These are phyloP conservation scores for Nomada ruficornis DNA, from an alignment of 2,888 invertebrate species.

Conservation along the genomic window DNA sequence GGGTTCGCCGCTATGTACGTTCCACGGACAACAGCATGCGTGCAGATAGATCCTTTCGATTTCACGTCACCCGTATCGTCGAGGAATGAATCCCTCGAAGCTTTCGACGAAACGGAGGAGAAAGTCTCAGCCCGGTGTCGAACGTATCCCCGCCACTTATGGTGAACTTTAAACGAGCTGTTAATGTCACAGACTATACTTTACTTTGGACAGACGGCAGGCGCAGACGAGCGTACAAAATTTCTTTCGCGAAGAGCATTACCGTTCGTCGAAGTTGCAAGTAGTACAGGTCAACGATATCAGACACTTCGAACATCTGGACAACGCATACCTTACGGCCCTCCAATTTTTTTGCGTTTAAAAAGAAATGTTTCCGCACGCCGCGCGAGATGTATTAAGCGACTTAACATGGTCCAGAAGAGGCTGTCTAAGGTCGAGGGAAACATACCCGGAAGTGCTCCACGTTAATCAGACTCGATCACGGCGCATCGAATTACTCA, in stretches of 20 bases:
- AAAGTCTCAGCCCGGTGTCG: constrained; percentile 44
- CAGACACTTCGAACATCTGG: no score
- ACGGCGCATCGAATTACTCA: neutral
- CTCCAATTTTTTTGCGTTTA: no score
- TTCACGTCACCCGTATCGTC: neutral
- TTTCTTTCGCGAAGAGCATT: no score
- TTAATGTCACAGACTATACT: constrained; percentile 4
- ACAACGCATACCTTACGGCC: no score
- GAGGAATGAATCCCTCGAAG: constrained; percentile 2
- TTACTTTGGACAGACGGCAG: constrained; percentile 18
- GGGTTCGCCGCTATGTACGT: neutral
- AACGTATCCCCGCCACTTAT: constrained; percentile 40
- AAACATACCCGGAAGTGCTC: neutral
- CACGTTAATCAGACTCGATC: neutral
- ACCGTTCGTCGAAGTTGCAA: neutral
- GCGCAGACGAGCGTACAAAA: no score
- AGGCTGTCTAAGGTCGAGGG: neutral
- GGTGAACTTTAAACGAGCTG: constrained; percentile 64
- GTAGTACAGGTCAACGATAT: neutral
- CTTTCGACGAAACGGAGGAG: constrained; percentile 13
- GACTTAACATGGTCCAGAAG: neutral
- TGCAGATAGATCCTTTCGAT: neutral
- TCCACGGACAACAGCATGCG: no score
- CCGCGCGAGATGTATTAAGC: no score
- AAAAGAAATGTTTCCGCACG: no score